Evolutionary conservation across 1,140 invertebrate species (phyloP).

Genomic region (Apocrypta bakeri): DNA sequence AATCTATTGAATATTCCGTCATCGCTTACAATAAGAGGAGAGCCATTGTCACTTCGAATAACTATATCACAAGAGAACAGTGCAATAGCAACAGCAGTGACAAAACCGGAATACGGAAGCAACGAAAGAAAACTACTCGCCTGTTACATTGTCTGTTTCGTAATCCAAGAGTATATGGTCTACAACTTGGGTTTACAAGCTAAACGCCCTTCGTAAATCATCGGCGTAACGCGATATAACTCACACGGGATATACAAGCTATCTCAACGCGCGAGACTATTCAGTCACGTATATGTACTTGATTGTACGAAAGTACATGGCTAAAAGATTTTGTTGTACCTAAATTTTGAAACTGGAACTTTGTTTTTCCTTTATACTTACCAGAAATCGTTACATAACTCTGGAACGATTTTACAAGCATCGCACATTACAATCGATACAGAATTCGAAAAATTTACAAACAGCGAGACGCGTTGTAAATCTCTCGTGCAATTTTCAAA

Average conservation of each 20-base stretch:
- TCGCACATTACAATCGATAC: not conserved
- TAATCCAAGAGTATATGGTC: constrained; percentile 33
- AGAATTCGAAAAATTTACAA: constrained; percentile 11
- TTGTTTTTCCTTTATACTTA: not conserved
- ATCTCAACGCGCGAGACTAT: constrained; percentile 30
- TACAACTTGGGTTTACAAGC: constrained; percentile 36
- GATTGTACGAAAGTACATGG: not conserved
- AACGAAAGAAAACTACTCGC: not conserved
- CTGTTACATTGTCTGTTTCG: constrained; percentile 4
- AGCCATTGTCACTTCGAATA: not conserved
- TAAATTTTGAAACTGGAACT: not conserved
- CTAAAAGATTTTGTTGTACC: too few relatives aligned
- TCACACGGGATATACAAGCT: constrained; percentile 30
- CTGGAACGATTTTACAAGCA: not conserved
- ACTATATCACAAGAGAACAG: not conserved
- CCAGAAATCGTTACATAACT: not conserved
- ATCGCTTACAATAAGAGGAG: not conserved
- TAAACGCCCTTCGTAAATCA: constrained; percentile 53
- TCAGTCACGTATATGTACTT: not conserved
- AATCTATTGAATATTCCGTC: too few relatives aligned
- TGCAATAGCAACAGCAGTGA: not conserved
- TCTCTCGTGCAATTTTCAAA: constrained; percentile 5
- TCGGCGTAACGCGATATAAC: constrained; percentile 35
- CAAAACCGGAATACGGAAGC: not conserved
- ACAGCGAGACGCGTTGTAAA: not conserved